Base-by-base conservation (phyloP, 1,140 invertebrate species). In the Anadara kagoshimensis region DNA sequence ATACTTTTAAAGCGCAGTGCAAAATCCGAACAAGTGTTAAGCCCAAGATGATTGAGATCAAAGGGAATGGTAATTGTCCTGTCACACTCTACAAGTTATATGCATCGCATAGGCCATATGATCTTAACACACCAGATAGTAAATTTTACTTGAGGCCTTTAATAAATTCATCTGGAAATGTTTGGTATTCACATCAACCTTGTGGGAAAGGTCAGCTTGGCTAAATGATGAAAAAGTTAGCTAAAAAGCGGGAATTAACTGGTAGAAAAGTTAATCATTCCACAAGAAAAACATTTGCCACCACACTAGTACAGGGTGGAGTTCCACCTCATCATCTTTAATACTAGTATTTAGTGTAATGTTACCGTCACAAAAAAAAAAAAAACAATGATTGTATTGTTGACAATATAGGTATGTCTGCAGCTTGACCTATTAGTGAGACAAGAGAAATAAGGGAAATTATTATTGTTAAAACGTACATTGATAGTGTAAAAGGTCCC, bases 271-370 rank as follows among this genome's bases (percentile, higher is more conserved):
- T 58, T 20, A 69, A 75, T 22, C 64, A 73, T 41, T 68, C 57
- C 18, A 59, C 49, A n/a, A 51, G 66, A 22, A 75, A 75, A 75
- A 65, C 54, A 43, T 75, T 75, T 69, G 73, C 73, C 16, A 20
- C n/a, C 36, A 22, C 51, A n/a, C 43, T 69, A 26, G 44, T 75
- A 56, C 51, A 69, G 8, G 49, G n/a, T n/a, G 59, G 59, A 2
- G n/a, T 51, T 0, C 63, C 71, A 26, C n/a, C n/a, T 29, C 44
- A 18, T 59, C 43, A 58, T 36, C 29, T 36, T 36, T 36, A 36
- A 36, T n/a, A n/a, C n/a, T n/a, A n/a, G n/a, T 36, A 36, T 36
- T 7, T 36, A 36, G 29, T 36, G 2, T 36, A 36, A 36, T 36
- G 29, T 36, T 36, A 7, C 29, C 29, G 29, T 36, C 29, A 36